These are phyloP conservation scores for Lacerta bilineata DNA, from an alignment of 2,797 vertebrate species.

Conservation along the genomic window DNA sequence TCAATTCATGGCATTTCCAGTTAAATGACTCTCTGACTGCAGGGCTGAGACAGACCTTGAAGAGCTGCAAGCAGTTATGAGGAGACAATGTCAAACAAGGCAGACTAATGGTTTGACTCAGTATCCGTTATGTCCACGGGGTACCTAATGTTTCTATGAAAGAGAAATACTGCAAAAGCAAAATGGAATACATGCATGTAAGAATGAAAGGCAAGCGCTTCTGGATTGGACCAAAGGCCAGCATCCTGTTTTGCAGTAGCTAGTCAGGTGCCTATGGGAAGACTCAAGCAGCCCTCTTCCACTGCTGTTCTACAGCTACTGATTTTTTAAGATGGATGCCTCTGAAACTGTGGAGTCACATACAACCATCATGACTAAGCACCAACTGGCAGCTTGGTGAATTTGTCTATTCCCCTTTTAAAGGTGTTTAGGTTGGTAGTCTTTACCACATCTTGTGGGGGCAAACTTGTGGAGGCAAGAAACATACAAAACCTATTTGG, in stretches of 20 bases:
- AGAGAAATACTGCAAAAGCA: neutral
- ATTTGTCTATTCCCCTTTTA: neutral
- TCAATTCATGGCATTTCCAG: neutral
- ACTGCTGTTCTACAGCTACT: neutral
- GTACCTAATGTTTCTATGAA: too few species aligned
- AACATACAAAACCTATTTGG: neutral
- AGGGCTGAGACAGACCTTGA: neutral
- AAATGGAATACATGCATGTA: neutral
- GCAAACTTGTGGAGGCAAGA: neutral
- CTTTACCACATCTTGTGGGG: neutral
- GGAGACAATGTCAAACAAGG: neutral
- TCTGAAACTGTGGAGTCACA: neutral
- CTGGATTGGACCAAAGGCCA: neutral
- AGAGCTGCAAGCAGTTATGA: neutral
- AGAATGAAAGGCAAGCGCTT: neutral
- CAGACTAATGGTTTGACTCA: neutral
- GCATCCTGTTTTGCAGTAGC: neutral
- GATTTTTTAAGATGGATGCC: neutral
- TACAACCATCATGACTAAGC: neutral
- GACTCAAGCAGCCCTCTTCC: neutral
- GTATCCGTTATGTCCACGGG: neutral
- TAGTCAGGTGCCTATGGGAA: neutral
- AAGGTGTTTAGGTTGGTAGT: neutral
- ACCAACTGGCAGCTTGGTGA: neutral
- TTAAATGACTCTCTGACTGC: neutral